A percentile compares a stretch with the other conserved stretches of the same genome.
Conservation (phyloP, 2,888 invertebrate species). For the Notocelia uddmanniana region DNA sequence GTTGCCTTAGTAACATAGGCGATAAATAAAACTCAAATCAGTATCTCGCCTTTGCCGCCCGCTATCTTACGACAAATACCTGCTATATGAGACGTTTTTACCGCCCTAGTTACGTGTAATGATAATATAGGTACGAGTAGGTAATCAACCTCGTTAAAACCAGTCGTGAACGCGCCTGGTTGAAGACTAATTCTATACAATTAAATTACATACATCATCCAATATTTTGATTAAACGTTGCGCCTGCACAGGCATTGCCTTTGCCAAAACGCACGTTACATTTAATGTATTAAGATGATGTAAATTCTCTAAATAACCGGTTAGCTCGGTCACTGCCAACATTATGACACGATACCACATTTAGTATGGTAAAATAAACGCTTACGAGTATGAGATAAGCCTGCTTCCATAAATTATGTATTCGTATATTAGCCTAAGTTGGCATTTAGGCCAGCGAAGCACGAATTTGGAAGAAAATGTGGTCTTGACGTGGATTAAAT, state of each 20-base stretch:
- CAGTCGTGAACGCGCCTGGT: not conserved
- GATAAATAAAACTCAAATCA: not conserved
- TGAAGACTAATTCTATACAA: conserved; percentile 19
- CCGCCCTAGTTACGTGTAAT: not conserved
- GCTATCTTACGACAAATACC: not conserved
- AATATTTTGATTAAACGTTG: conserved; percentile 11
- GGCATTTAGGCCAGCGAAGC: conserved; percentile 15
- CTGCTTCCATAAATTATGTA: conserved; percentile 37
- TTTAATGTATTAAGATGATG: conserved; percentile 33
- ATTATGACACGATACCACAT: conserved; percentile 41
- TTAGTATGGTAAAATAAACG: conserved; percentile 44
- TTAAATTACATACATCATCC: conserved; percentile 14
- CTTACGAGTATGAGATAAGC: conserved; percentile 43
- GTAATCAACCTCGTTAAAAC: conserved; percentile 22
- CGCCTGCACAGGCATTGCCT: not conserved
- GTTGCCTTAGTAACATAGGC: not conserved
- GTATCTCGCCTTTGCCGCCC: too few species aligned
- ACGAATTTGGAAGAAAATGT: conserved; percentile 15
- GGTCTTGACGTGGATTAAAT: too few species aligned
- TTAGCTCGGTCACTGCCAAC: conserved; percentile 41
- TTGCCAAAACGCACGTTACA: conserved; percentile 26
- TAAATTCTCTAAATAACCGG: conserved; percentile 39
- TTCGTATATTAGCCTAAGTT: conserved; percentile 41
- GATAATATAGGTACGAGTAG: not conserved
- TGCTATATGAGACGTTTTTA: not conserved